These are phyloP conservation scores for Erannis defoliaria DNA, from an alignment of 2,888 invertebrate genomes.

Conservation along the genomic window DNA sequence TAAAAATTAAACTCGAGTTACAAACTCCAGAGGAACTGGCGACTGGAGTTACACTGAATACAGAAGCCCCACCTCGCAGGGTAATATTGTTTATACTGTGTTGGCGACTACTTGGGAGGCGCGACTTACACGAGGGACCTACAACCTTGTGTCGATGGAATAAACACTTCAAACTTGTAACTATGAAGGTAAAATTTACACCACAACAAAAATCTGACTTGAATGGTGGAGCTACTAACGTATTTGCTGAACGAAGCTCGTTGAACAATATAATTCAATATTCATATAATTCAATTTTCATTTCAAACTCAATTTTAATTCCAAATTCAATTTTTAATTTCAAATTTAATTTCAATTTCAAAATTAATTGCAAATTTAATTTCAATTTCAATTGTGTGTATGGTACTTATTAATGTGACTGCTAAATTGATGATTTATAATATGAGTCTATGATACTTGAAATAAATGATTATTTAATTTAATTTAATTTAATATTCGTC, in stretches of 20 bases:
- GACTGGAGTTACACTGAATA: constrained; percentile 61
- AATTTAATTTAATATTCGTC: too few relatives aligned
- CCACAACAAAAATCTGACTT: neutral
- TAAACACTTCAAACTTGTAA: constrained; percentile 30
- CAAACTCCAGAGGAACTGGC: constrained; percentile 26
- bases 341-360: too few relatives aligned
- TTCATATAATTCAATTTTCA: too few relatives aligned
- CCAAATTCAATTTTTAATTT: too few relatives aligned
- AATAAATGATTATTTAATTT: too few relatives aligned
- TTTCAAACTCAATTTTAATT: too few relatives aligned
- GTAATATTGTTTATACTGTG: constrained; percentile 72
- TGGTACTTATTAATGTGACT: too few relatives aligned
- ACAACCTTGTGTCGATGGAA: constrained; percentile 39
- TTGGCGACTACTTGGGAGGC: constrained; percentile 56
- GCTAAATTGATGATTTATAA: too few relatives aligned
- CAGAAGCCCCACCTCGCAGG: constrained; percentile 60
- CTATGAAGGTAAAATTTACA: neutral
- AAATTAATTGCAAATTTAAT: too few relatives aligned
- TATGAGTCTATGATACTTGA: too few relatives aligned
- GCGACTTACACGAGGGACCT: constrained; percentile 46
- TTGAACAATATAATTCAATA: neutral
- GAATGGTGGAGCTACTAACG: neutral
- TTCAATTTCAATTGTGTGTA: too few relatives aligned
- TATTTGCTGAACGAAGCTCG: neutral
- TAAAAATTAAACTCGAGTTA: constrained; percentile 32